phyloP scores from a whole-genome alignment of 2,113 vertebrate species.

The Conger conger region DNA sequence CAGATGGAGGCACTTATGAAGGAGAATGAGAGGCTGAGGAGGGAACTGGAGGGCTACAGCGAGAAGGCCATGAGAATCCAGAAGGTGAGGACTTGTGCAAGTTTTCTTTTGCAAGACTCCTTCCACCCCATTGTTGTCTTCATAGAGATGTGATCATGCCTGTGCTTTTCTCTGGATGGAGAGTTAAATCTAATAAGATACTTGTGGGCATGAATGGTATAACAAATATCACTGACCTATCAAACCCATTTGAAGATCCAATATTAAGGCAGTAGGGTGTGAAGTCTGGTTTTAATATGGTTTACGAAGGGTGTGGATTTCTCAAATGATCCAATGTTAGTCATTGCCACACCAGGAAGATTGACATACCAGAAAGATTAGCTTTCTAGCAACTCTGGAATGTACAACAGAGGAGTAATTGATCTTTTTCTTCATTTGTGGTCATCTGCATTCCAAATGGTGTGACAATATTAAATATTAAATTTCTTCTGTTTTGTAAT shows the following conservation, averaged over 20 bases:
- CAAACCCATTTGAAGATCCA: background rate
- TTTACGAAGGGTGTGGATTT: conserved; percentile 33
- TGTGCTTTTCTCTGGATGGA: background rate
- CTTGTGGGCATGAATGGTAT: background rate
- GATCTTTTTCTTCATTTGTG: background rate
- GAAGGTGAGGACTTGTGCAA: conserved; percentile 74
- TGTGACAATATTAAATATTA: conserved; percentile 5
- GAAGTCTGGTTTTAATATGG: conserved; percentile 25
- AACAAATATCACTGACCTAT: background rate
- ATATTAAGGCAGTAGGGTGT: background rate
- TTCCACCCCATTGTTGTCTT: background rate
- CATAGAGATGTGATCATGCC: background rate
- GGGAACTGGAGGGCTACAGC: conserved; percentile 75
- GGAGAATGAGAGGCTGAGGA: conserved; percentile 84
- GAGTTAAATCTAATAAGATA: background rate
- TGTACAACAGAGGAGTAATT: conserved; percentile 11
- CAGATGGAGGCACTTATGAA: conserved; percentile 72
- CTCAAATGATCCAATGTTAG: conserved; percentile 29
- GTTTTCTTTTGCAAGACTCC: background rate
- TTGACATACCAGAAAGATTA: conserved; percentile 42
- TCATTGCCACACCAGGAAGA: conserved; percentile 30
- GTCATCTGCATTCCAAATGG: conserved; percentile 15
- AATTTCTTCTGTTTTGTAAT: background rate
- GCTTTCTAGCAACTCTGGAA: conserved; percentile 34
- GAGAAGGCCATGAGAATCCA: conserved; percentile 85